Evolutionary conservation across 2,797 vertebrate genomes (phyloP), one percentile per base, ranked within the genome.

Genomic region (Stomatorhinus walkeri): DNA sequence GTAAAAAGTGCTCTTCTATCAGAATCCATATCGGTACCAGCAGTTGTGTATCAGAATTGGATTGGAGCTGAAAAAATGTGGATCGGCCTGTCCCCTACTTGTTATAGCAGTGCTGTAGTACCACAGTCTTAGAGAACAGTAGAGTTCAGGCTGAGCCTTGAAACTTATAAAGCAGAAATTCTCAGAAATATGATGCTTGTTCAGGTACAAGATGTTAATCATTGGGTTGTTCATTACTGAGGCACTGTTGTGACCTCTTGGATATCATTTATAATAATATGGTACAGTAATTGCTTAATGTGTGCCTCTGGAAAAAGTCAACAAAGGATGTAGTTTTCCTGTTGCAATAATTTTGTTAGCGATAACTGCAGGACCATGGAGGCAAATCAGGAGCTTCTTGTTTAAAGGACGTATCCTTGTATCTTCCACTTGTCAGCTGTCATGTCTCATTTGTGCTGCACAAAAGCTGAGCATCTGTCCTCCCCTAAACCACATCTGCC

Each of bases 391-490:
- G 22, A 85, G 49, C 49, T 28, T 54, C 12, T 10, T 59, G 19
- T 28, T 52, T 84, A 24, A 83, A 9, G 6, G 54, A 49, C 10
- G 0, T 51, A 5, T 88, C 72, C 79, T 68, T 68, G 64, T 68
- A 68, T 68, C 49, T 88, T 36, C 32, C 48, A 51, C 84, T 19
- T 46, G 61, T 85, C 54, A 59, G 83, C 64, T 89, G 86, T 56
- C 64, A 87, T 90, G 91, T 87, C 90, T 19, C 87, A 24, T 84
- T 24, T 85, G 52, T 68, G 88, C 88, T 40, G 87, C 89, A 56
- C 85, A 87, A n/a, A 16, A 85, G 28, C 89, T 59, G 64, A 89
- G 89, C 88, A 32, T 88, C 59, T 79, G 81, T 64, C 52, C 88
- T 89, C 90, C 61, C 40, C 32, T 52, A 83, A 51, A 51, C 76